Base-by-base conservation (phyloP, 2,797 vertebrate genomes). In the Eulemur rubriventer region DNA sequence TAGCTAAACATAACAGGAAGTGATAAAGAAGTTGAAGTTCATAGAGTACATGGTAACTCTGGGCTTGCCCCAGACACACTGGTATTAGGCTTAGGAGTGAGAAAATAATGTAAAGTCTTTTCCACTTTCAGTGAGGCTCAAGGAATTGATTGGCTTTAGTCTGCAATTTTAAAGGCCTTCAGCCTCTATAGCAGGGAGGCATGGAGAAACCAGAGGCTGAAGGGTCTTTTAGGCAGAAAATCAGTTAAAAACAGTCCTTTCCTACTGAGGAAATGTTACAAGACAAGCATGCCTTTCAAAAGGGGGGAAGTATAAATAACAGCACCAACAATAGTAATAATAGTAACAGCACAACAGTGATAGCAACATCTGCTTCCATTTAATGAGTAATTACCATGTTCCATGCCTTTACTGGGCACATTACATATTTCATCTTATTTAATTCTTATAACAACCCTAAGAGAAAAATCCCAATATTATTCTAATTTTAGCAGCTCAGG, bases 31-130 rank as follows among this genome's bases (percentile, higher is more conserved):
- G 35, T 24, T 91, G 69, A 85, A 16, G n/a, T 72, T 80, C 46
- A 85, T 78, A 46, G 17, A 78, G 6, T 76, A 52, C 48, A 20
- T 59, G 46, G 41, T 88, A 91, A 72, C 41, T 80, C 24, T 80
- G 57, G 50, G 65, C 10, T 63, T 20, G 16, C 6, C 41, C 43
- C 26, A 46, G 24, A 69, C 26, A 93, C 33, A 79, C 33, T 83
- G 75, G 26, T 79, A 12, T 55, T 55, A 43, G 12, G 10, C 10
- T 90, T 69, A 73, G 65, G 50, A 55, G 7, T 57, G 28, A 67
- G 61, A 83, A 97, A 79, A 83, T 90, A 72, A 93, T 91, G 84
- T 57, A 55, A 57, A 93, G 43, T 80, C 20, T 26, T 94, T 46
- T 93, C 50, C 9, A 80, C 18, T 91, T 33, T 65, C 4, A 84